Evolutionary conservation across 2,797 vertebrate species (phyloP).

Genomic region (Notoglanidium macrostoma): DNA sequence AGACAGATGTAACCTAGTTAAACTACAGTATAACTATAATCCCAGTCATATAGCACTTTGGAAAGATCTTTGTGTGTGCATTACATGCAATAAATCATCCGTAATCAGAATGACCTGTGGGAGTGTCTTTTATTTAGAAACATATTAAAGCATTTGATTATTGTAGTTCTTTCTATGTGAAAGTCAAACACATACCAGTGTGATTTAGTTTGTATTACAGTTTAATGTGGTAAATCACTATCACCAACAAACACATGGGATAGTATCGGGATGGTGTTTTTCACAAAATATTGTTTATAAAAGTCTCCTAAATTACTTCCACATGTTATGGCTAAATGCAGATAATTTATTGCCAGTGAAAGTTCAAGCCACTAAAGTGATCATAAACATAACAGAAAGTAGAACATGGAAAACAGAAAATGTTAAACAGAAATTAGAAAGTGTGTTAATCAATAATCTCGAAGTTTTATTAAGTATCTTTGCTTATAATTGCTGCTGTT

Average conservation of each 20-base stretch:
- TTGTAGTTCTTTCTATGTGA: neutral
- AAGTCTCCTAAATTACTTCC: neutral
- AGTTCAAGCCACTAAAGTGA: neutral
- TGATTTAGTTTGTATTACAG: neutral
- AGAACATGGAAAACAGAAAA: too few species aligned
- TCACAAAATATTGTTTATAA: neutral
- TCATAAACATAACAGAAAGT: neutral
- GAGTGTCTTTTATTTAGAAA: neutral
- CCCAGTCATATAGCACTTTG: neutral
- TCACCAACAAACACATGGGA: neutral
- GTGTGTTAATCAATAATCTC: neutral
- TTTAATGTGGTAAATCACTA: neutral
- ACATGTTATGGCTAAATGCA: neutral
- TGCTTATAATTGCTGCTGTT: neutral
- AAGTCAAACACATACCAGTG: neutral
- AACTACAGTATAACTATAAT: neutral
- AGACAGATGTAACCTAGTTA: neutral
- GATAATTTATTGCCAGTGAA: neutral
- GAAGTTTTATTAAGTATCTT: neutral
- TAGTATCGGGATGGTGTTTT: neutral
- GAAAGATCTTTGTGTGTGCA: neutral
- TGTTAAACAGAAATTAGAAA: too few species aligned
- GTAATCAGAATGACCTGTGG: neutral
- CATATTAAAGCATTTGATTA: neutral
- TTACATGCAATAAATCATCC: neutral